Conservation (phyloP, 2,888 invertebrate species). For the Chloroclystis v-ata region DNA sequence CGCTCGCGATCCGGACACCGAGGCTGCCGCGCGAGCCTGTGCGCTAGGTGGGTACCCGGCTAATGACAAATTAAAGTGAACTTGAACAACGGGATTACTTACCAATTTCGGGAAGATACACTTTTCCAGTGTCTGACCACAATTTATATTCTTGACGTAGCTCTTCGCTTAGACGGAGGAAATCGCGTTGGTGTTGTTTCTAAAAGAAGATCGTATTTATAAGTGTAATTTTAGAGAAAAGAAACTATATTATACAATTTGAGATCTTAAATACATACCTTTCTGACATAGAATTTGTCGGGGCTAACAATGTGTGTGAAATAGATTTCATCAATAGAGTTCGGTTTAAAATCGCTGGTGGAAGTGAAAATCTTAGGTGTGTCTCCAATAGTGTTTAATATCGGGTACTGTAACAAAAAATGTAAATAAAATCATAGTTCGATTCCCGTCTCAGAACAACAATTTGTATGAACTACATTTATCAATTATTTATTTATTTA, state of each 20-base stretch:
- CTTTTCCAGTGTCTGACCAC: conserved; percentile 39
- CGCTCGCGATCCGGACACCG: too few species aligned
- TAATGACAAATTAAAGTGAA: neutral
- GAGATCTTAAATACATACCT: conserved; percentile 58
- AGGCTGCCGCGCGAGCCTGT: too few species aligned
- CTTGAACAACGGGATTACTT: conserved; percentile 21
- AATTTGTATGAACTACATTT: neutral
- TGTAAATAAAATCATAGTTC: neutral
- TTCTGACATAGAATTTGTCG: conserved; percentile 81
- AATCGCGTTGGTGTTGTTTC: conserved; percentile 48
- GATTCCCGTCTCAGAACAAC: too few species aligned
- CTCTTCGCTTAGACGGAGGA: conserved; percentile 61
- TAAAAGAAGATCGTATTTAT: conserved; percentile 29
- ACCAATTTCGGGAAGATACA: conserved; percentile 75
- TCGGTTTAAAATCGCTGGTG: conserved; percentile 50
- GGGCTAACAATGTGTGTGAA: conserved; percentile 81
- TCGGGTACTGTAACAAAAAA: conserved; percentile 49
- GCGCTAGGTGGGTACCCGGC: too few species aligned
- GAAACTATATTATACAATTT: neutral
- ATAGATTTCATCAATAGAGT: conserved; percentile 66
- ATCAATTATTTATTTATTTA: too few species aligned
- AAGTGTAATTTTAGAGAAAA: too few species aligned
- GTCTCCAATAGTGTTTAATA: conserved; percentile 41
- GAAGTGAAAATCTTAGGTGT: conserved; percentile 51
- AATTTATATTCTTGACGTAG: conserved; percentile 63